Evolutionary conservation across 2,113 vertebrate species (phyloP), one percentile per base, ranked within the genome.

Genomic region (Jacana jacana): DNA sequence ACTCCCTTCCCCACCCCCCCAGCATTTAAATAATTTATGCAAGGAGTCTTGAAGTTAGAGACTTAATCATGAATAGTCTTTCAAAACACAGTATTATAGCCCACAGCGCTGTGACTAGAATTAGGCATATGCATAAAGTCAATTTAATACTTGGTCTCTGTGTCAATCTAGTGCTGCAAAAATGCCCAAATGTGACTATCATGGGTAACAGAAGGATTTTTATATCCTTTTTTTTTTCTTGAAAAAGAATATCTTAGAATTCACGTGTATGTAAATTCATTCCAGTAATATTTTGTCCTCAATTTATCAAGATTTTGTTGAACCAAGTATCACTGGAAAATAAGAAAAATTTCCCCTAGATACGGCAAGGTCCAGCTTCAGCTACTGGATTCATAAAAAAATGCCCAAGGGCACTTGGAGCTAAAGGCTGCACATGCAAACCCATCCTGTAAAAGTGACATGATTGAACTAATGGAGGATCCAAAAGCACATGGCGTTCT

Each of bases 401-500:
- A 24, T 58, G 81, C 81, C 49, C 11, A 69, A 72, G 58, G 87
- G 71, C 52, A 52, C 39, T 40, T n/a, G 58, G 64, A 92, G 64
- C 63, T 85, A 31, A 40, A 89, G 61, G 48, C 90, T 83, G 60
- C 54, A 83, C 81, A 33, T 18, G 76, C 60, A 96, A 96, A 88
- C 13, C 37, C 64, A 86, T 75, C 71, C 65, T 72, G 76, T 35
- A 81, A 87, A 76, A 54, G 44, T 81, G 90, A 94, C 72, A 52
- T 71, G 80, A 91, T 54, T 86, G 90, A 93, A 79, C 40, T 92
- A 93, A 93, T 46, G 69, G 88, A 88, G 86, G 69, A 92, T 42
- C 76, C 42, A 84, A 81, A 94, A 35, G 18, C 92, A 86, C 88
- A 72, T 17, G 37, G 49, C n/a, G 72, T 69, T 91, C 69, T 78